Percentiles rank a stretch among this genome's conserved stretches.
These are phyloP conservation scores for Adelognathus sp. DNA, from an alignment of 2,888 invertebrate species.

Conservation along the genomic window DNA sequence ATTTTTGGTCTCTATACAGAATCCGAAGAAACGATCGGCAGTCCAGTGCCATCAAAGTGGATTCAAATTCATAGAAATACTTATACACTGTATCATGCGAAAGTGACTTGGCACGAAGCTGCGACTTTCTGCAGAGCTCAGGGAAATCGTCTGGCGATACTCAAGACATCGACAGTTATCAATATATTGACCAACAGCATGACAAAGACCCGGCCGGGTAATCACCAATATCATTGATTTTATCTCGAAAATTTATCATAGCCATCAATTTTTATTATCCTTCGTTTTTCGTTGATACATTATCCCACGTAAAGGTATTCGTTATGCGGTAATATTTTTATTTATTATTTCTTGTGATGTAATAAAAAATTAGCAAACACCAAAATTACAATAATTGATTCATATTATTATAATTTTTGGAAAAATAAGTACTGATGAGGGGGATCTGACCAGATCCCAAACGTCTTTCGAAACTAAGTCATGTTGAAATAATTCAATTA, in stretches of 20 bases:
- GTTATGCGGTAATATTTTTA: not conserved
- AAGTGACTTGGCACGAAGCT: slow-evolving; percentile 82
- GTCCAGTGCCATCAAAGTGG: slow-evolving; percentile 67
- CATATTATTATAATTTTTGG: no score
- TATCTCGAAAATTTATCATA: not conserved
- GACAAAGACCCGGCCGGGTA: slow-evolving; percentile 68
- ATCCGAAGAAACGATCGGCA: slow-evolving; percentile 53
- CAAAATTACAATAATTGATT: no score
- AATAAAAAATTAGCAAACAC: no score
- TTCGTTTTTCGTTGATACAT: no score
- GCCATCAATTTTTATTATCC: no score
- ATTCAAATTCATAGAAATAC: slow-evolving; percentile 72
- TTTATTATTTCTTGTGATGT: not conserved
- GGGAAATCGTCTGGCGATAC: slow-evolving; percentile 82
- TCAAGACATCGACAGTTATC: slow-evolving; percentile 80
- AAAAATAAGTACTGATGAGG: no score
- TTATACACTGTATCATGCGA: slow-evolving; percentile 81
- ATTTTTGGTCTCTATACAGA: slow-evolving; percentile 53
- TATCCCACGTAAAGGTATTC: no score
- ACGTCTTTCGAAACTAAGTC: no score
- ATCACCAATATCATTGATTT: not conserved
- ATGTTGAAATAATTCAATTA: no score
- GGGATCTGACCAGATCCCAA: no score
- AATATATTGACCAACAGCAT: slow-evolving; percentile 64
- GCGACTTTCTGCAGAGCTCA: slow-evolving; percentile 82